Evolutionary conservation across 2,888 invertebrate genomes (phyloP), one percentile per base, ranked within the genome.

Genomic region (Habroteleia sp.): DNA sequence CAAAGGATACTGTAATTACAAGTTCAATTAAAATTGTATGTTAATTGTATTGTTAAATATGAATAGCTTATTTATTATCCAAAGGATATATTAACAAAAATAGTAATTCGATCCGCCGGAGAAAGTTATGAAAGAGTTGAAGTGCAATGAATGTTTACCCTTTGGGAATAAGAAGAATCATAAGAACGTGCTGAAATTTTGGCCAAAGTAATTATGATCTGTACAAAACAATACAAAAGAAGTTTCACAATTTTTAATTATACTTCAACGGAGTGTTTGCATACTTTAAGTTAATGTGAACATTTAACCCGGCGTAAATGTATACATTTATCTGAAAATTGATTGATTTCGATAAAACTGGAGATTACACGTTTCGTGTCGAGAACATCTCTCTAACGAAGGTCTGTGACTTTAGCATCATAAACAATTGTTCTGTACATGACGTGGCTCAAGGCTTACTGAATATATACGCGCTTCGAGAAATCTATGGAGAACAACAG

Each of bases 161-260:
- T 74, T 74, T 27, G 25, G 37, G 48, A 27, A 68, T 74, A 54
- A 50, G 68, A 48, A 74, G 76, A 75, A 77, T 77, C 77, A 76
- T 68, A 42, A 62, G 65, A 69, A 54, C 69, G 58, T 54, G 66
- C 63, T 66, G 60, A 74, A 77, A 77, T 75, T 72, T 66, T 73
- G 73, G 73, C 65, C 62, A 48, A 48, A 77, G 46, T 44, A 48
- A 77, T 76, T 62, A 79, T 72, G 46, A 41, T 31, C 23, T 25
- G 7, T 7, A 48, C 48, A 33, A 33, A 29, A 60, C 42, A 44
- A 60, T 60, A 20, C 10, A 23, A 23, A 46, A 37, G 29, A 29
- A 52, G n/a, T n/a, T n/a, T n/a, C n/a, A n/a, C n/a, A n/a, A n/a
- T n/a, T n/a, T n/a, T n/a, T n/a, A n/a, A n/a, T n/a, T n/a, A n/a